Evolutionary conservation across 1,140 invertebrate genomes (phyloP), one percentile per base, ranked within the genome.

Genomic region (Scaptomyza pallida): DNA sequence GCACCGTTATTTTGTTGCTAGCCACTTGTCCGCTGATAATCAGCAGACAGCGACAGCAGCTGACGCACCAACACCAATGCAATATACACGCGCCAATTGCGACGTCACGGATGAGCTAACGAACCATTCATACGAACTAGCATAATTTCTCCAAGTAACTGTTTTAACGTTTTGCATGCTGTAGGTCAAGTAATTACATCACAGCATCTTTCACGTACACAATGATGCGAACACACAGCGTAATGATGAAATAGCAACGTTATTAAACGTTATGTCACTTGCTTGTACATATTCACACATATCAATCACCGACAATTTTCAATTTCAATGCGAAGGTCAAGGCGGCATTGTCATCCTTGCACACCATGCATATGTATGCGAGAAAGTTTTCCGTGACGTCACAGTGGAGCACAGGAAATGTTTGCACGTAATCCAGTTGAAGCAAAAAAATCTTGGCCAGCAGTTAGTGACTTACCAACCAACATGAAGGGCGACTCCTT

Each of bases 401-500:
- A 55, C 19, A 17, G 5, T 19, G n/a, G 3, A 19, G 12, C 13
- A 51, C 33, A 55, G 13, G 52, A 55, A 43, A 55, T 52, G 17
- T 52, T 37, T 19, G 33, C 33, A 16, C 12, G 26, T 35, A n/a
- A 23, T 37, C 4, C 33, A 37, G 12, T 35, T 4, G 2, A 37
- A 8, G 13, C 23, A 6, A 12, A 40, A 21, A 2, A 1, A 3
- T 3, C 4, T n/a, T n/a, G 21, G 16, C 17, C 17, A 40, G 35
- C 3, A 40, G 12, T 35, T 10, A 12, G 10, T 43, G 13, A 81
- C 85, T 93, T 92, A 95, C 94, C 94, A 72, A 94, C 92, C 54
- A 94, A 92, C 92, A 95, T 94, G 86, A 95, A 94, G 6, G 94
- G 94, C 9, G 93, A 93, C 72, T 95, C 94, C 80, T 94, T 94